A percentile compares a stretch with the other conserved stretches of the same genome.
Conservation (phyloP, 2,888 invertebrate genomes). For the Octodonta nipae region DNA sequence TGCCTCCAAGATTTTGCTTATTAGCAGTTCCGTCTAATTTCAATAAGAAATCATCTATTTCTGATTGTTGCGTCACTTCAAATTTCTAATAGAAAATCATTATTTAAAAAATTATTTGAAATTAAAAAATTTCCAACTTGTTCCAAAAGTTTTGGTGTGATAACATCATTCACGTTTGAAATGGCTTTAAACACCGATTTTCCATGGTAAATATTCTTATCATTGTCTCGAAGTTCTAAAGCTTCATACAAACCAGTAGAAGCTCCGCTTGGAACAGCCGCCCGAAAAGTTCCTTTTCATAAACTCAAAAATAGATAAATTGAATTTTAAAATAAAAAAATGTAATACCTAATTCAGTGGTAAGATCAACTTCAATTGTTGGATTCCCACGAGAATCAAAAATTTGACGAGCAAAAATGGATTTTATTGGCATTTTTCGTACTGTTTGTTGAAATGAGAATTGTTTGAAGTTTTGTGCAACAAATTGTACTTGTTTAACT, state of each 20-base stretch:
- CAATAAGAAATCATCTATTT: slow-evolving; percentile 77
- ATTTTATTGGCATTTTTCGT: slow-evolving; percentile 51
- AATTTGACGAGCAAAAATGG: slow-evolving; percentile 90
- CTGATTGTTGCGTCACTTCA: slow-evolving; percentile 79
- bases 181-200: slow-evolving; percentile 92
- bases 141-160: slow-evolving; percentile 71
- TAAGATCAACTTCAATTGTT: slow-evolving; percentile 86
- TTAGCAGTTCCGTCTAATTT: slow-evolving; percentile 92
- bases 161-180: slow-evolving; percentile 70
- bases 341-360: slow-evolving; percentile 65
- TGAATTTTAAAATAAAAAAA: too few species aligned
- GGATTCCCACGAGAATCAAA: slow-evolving; percentile 99
- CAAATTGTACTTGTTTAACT: too few species aligned
- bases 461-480: too few species aligned
- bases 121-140: too few species aligned
- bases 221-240: slow-evolving; percentile 85
- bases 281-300: slow-evolving; percentile 77
- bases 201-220: slow-evolving; percentile 81
- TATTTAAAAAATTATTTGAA: too few species aligned
- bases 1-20: slow-evolving; percentile 91
- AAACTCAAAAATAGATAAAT: too few species aligned
- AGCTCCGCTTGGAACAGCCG: slow-evolving; percentile 95
- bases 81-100: slow-evolving; percentile 63
- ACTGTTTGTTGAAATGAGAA: too few species aligned
- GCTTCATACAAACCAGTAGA: slow-evolving; percentile 77